phyloP scores from a whole-genome alignment of 2,113 vertebrate genomes.

The Melanostigma gelatinosum region DNA sequence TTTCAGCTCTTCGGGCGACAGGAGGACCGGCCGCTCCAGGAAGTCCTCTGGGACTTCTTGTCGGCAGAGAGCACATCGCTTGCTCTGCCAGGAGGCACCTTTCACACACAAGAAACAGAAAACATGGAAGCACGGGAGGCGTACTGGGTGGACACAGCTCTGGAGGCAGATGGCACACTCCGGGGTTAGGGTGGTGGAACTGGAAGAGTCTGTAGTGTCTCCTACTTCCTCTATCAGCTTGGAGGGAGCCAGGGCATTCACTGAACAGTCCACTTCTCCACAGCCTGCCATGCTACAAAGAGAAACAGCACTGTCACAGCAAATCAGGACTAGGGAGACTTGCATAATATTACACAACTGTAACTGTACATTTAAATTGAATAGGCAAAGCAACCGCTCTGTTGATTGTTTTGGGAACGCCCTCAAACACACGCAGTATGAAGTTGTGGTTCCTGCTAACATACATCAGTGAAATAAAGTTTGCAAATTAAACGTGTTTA shows the following conservation, averaged over 20 bases:
- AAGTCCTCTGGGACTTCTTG: constrained; percentile 98
- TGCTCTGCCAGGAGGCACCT: constrained; percentile 98
- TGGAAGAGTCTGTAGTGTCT: constrained; percentile 62
- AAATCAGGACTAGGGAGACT: background rate
- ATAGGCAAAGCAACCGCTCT: background rate
- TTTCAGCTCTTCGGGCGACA: constrained; percentile 95
- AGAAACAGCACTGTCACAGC: background rate
- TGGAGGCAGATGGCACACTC: constrained; percentile 98
- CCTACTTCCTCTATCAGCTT: constrained; percentile 85
- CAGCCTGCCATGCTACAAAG: constrained; percentile 91
- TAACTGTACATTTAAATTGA: background rate
- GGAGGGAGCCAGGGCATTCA: constrained; percentile 86
- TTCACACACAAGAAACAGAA: constrained; percentile 98
- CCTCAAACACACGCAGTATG: background rate
- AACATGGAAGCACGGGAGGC: constrained; percentile 95
- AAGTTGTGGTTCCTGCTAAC: background rate
- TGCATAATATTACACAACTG: no score
- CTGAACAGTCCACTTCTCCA: constrained; percentile 88
- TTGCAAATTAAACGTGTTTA: background rate
- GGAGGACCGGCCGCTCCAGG: constrained; percentile 92
- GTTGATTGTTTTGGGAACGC: constrained; percentile 41
- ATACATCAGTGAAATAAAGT: background rate
- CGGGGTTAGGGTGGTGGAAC: constrained; percentile 80
- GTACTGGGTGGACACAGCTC: constrained; percentile 93
- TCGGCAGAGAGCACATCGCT: constrained; percentile 94